Evolutionary conservation across 2,113 vertebrate species (phyloP), one percentile per base, ranked within the genome.

Genomic region (Pseudorasbora parva): DNA sequence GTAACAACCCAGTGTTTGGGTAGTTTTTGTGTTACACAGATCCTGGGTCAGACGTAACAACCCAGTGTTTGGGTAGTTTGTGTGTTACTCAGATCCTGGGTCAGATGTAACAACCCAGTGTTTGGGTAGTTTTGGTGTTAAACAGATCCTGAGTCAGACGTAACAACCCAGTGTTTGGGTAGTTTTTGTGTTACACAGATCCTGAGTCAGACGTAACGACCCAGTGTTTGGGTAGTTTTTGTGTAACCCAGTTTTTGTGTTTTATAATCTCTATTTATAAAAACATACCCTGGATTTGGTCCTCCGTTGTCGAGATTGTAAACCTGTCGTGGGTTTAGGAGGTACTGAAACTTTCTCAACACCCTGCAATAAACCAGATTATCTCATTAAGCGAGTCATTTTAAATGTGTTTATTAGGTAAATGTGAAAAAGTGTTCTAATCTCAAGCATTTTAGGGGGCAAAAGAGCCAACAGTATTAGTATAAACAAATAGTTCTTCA

Each of bases 241-340:
- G n/a, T n/a, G n/a, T n/a, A 33, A 33, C 33, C 33, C 33, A 33
- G 37, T 37, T 37, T 37, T 37, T 37, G 45, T 54, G 7, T 68
- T 17, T 21, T 68, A n/a, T 68, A 8, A 4, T 21, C 19, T 21
- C 1, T 12, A 12, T 37, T 41, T 68, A 68, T 68, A 43, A 73
- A 59, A 25, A 47, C 4, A 11, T 87, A 98, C 96, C 96, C 97
- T 27, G 93, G 89, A 45, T 89, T 90, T 9, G 96, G 96, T 25
- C 96, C 96, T 49, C 95, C 96, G 7, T 93, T 94, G 27, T 92
- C 86, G 27, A 97, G 93, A 88, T 96, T 95, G 88, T 96, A 96
- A 12, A 97, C 95, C 87, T 98, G 97, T 77, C 96, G 93, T 45
- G 97, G 97, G 85, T 97, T 97, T 81, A 98, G 92, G 64, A 97